Percentiles rank a stretch among this genome's conserved stretches.
Conservation (phyloP, 2,888 invertebrate genomes). For the Portevinia maculata region DNA sequence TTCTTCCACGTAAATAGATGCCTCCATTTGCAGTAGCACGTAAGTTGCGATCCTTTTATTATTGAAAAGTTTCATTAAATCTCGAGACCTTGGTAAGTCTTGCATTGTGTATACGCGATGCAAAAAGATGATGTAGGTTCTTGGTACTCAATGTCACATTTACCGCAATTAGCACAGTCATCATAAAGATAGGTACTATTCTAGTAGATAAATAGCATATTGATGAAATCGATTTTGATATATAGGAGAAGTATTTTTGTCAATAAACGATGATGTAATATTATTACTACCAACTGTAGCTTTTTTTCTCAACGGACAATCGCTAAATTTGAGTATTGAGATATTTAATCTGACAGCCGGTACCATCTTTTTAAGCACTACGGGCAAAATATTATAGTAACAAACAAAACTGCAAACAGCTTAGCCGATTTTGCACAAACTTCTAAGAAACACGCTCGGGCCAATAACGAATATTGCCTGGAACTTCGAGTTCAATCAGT, state of each 20-base stretch:
- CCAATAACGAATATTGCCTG: too few species aligned
- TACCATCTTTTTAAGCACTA: too few species aligned
- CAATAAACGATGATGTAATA: background rate
- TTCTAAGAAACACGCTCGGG: too few species aligned
- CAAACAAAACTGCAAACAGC: too few species aligned
- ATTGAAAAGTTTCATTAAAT: background rate
- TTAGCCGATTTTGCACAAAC: too few species aligned
- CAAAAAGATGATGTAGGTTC: conserved; percentile 7
- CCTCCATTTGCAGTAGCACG: background rate
- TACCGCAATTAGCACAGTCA: conserved; percentile 34
- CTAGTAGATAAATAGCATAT: background rate
- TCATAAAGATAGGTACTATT: background rate
- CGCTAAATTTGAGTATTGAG: too few species aligned
- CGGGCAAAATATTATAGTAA: too few species aligned
- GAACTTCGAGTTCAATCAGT: too few species aligned
- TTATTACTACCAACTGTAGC: background rate
- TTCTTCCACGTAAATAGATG: conserved; percentile 4
- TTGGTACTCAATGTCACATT: conserved; percentile 46
- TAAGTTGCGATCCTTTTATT: conserved; percentile 7
- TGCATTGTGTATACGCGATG: background rate
- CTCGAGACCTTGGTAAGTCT: conserved; percentile 5
- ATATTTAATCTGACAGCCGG: too few species aligned
- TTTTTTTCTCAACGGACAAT: too few species aligned
- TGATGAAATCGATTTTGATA: conserved; percentile 30
- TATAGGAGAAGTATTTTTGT: conserved; percentile 15